A percentile compares a stretch with the other conserved stretches of the same genome.
phyloP scores from a whole-genome alignment of 2,113 vertebrate genomes.

The Xenus cinereus region DNA sequence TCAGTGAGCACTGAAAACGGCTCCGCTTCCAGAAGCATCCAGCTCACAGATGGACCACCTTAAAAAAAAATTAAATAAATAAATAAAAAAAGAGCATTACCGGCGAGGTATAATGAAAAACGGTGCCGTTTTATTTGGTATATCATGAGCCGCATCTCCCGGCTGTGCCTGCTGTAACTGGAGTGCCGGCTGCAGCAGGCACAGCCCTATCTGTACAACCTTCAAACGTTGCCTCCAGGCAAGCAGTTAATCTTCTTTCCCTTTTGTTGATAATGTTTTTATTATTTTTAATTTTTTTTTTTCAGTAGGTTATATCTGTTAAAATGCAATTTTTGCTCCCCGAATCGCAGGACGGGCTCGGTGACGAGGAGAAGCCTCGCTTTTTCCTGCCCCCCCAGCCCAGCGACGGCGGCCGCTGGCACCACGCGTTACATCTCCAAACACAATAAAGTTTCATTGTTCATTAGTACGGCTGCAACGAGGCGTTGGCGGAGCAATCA shows the following conservation, averaged over 20 bases:
- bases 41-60: background rate
- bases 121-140: background rate
- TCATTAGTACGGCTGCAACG: background rate
- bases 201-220: background rate
- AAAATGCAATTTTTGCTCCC: background rate
- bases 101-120: background rate
- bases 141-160: background rate
- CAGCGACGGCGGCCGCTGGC: fast-evolving
- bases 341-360: background rate
- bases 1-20: background rate
- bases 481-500: background rate
- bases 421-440: background rate
- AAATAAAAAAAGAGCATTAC: background rate
- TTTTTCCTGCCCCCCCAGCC: background rate
- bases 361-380: background rate
- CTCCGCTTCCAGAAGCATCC: background rate
- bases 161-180: background rate
- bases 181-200: background rate
- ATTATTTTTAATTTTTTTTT: background rate
- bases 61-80: background rate
- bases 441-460: background rate
- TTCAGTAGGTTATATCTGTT: background rate
- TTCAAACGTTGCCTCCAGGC: background rate
- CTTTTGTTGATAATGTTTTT: background rate
- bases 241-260: background rate